Percentiles rank a stretch among this genome's conserved stretches.
These are phyloP conservation scores for Hymenochirus boettgeri DNA, from an alignment of 2,113 vertebrate species.

Conservation along the genomic window DNA sequence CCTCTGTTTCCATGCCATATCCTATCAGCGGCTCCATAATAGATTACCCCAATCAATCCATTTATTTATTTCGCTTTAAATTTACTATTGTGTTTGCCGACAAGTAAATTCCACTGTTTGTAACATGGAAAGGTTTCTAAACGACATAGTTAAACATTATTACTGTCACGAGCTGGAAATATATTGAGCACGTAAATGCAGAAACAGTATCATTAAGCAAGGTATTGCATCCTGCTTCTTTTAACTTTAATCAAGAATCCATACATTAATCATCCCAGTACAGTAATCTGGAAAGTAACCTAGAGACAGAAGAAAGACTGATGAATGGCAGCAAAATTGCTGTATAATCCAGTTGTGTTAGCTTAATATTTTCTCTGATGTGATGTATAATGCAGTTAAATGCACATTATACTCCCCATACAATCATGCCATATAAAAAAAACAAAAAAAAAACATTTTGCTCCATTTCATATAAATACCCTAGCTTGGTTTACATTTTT, in stretches of 20 bases:
- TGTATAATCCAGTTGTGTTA: conserved; percentile 27
- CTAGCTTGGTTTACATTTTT: no score
- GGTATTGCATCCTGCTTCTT: conserved; percentile 16
- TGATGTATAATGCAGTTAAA: conserved; percentile 17
- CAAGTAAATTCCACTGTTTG: conserved; percentile 1
- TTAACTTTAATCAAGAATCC: conserved; percentile 16
- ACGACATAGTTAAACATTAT: neutral
- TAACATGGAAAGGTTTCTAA: neutral
- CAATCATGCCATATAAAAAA: neutral
- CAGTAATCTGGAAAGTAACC: conserved; percentile 9
- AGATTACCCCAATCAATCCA: no score
- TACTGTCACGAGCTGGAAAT: neutral
- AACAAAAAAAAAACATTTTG: no score
- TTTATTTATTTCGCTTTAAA: no score
- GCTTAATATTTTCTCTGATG: conserved; percentile 19
- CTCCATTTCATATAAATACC: no score
- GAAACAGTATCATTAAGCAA: conserved; percentile 26
- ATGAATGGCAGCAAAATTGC: conserved; percentile 26
- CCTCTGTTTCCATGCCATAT: no score
- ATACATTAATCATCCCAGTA: conserved; percentile 26
- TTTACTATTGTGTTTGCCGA: no score
- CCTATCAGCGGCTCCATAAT: no score
- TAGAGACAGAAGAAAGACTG: conserved; percentile 1
- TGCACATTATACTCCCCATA: neutral
- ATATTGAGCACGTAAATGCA: conserved; percentile 11